Conservation (phyloP, 1,140 invertebrate genomes). For the Philopotamus ludificatus region DNA sequence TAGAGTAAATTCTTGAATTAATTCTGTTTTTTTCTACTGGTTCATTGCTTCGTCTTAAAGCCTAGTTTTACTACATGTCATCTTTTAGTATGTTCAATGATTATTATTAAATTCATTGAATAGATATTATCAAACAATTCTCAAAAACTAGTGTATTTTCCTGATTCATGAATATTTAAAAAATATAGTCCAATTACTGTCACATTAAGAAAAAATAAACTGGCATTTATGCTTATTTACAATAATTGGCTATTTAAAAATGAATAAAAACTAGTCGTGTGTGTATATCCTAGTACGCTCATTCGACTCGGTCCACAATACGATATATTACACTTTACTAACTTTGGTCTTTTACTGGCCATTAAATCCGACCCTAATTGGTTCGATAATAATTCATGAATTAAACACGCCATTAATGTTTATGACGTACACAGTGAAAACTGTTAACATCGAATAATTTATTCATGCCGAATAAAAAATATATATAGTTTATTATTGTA, state of each 20-base stretch:
- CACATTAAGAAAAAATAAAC: neutral
- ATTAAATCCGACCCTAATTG: neutral
- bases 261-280: conserved; percentile 1
- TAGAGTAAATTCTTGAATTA: too few relatives aligned
- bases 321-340: neutral
- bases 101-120: too few relatives aligned
- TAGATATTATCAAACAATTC: too few relatives aligned
- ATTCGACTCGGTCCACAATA: too few relatives aligned
- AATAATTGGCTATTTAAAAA: conserved; percentile 1
- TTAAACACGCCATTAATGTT: neutral
- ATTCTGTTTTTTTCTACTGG: too few relatives aligned
- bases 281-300: neutral
- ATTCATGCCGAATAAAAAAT: too few relatives aligned
- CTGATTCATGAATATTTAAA: too few relatives aligned
- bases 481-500: too few relatives aligned
- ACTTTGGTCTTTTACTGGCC: neutral
- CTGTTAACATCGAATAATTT: neutral
- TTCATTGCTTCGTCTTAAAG: too few relatives aligned
- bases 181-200: conserved; percentile 4
- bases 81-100: too few relatives aligned
- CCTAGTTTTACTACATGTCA: too few relatives aligned
- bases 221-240: neutral
- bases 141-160: too few relatives aligned
- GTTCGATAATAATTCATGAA: neutral
- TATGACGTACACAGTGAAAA: neutral